Evolutionary conservation across 1,140 invertebrate species (phyloP).

Genomic region (Eciton burchellii): DNA sequence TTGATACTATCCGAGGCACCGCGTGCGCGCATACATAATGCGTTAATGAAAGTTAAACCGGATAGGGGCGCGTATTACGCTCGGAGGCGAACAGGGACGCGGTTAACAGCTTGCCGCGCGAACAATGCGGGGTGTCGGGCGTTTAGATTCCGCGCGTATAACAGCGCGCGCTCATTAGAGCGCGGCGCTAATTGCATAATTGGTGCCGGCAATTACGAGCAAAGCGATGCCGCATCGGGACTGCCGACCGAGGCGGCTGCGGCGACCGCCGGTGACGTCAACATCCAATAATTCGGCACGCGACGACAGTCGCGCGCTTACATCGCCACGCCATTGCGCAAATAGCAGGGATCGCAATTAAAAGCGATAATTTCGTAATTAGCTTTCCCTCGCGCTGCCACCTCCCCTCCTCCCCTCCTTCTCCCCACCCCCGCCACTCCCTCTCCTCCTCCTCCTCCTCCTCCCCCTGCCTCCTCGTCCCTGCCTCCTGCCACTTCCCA

Average conservation of each 20-base stretch:
- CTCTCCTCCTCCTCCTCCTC: too few relatives aligned
- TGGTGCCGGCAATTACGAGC: conserved; percentile 73
- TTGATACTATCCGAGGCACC: neutral
- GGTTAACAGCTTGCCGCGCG: neutral
- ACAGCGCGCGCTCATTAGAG: conserved; percentile 71
- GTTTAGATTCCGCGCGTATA: conserved; percentile 73
- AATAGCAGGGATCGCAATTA: conserved; percentile 79
- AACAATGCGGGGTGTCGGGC: conserved; percentile 19
- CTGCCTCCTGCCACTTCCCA: neutral
- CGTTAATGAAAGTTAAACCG: conserved; percentile 54
- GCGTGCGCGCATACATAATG: neutral
- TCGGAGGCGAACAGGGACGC: conserved; percentile 27
- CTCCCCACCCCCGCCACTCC: too few relatives aligned
- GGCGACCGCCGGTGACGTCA: conserved; percentile 77
- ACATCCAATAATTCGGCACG: conserved; percentile 81
- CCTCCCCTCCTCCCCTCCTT: too few relatives aligned
- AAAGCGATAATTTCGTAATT: conserved; percentile 79
- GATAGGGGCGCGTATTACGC: conserved; percentile 32
- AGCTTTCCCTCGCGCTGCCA: conserved; percentile 39
- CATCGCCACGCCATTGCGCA: conserved; percentile 68
- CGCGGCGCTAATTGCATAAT: conserved; percentile 79
- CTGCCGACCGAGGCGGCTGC: conserved; percentile 30
- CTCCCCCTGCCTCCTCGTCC: neutral
- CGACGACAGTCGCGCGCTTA: conserved; percentile 76
- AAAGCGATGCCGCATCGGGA: conserved; percentile 68